These are phyloP conservation scores for Carapus acus DNA, from an alignment of 2,797 vertebrate species.

Conservation along the genomic window DNA sequence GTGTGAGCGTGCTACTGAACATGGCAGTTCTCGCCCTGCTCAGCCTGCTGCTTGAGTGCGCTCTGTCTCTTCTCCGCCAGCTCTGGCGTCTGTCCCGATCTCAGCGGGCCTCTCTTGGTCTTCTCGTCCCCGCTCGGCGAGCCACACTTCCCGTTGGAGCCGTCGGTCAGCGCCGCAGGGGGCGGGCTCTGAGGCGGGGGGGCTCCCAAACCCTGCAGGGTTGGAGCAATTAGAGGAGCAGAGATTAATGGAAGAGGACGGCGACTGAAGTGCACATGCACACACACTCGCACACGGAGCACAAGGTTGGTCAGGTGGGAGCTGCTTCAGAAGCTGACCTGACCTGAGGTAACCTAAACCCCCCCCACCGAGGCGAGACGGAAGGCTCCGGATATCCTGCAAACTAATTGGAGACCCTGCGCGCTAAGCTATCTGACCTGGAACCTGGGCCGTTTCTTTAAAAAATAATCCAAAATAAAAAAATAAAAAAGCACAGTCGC, in stretches of 20 bases:
- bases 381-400: slow-evolving; percentile 13
- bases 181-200: slow-evolving; percentile 44
- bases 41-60: slow-evolving; percentile 8
- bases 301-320: no score
- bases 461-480: no score
- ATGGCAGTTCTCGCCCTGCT: slow-evolving; percentile 75
- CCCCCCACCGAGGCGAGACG: no score
- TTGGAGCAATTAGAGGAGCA: not conserved
- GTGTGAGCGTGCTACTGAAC: slow-evolving; percentile 69
- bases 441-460: no score
- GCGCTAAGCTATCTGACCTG: slow-evolving; percentile 1
- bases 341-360: slow-evolving; percentile 18
- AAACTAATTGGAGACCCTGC: slow-evolving; percentile 6
- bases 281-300: no score
- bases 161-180: slow-evolving; percentile 39
- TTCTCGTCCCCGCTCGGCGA: slow-evolving; percentile 27
- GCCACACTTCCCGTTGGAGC: slow-evolving; percentile 22
- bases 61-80: slow-evolving; percentile 42
- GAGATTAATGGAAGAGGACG: not conserved
- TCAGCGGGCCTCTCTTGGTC: slow-evolving; percentile 18
- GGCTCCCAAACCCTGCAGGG: slow-evolving; percentile 45
- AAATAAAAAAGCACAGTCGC: no score
- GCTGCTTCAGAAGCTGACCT: slow-evolving; percentile 8
- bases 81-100: slow-evolving; percentile 41
- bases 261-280: not conserved